These are phyloP conservation scores for Pleuronectes platessa DNA, from an alignment of 2,113 vertebrate genomes.

Conservation along the genomic window DNA sequence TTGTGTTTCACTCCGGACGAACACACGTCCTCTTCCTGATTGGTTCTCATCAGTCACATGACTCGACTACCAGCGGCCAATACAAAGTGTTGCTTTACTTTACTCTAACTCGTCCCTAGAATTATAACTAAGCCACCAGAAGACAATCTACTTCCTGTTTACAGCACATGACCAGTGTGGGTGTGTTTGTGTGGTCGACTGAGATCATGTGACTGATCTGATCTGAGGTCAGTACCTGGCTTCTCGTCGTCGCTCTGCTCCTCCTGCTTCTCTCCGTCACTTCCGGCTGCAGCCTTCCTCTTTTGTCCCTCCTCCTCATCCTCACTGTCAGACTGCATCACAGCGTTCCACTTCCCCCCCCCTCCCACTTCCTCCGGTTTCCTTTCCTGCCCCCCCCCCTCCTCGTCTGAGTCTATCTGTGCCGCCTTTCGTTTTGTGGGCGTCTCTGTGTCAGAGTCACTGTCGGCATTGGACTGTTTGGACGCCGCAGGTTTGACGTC, in stretches of 20 bases:
- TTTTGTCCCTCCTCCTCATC: slow-evolving; percentile 47
- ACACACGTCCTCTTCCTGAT: too few species aligned
- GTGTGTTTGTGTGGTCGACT: too few species aligned
- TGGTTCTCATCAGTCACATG: too few species aligned
- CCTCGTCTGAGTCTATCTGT: slow-evolving; percentile 84
- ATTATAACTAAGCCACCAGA: too few species aligned
- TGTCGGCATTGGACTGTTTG: slow-evolving; percentile 70
- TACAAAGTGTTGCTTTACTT: too few species aligned
- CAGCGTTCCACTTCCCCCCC: slow-evolving; percentile 67
- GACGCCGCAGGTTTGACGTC: slow-evolving; percentile 57
- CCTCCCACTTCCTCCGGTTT: slow-evolving; percentile 55
- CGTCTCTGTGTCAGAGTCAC: slow-evolving; percentile 81
- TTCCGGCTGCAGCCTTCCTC: slow-evolving; percentile 62
- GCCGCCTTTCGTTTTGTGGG: slow-evolving; percentile 66
- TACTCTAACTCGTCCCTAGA: too few species aligned
- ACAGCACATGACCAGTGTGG: too few species aligned
- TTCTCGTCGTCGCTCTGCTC: slow-evolving; percentile 85
- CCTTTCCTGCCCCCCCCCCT: slow-evolving; percentile 34
- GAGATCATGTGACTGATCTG: too few species aligned
- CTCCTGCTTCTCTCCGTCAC: slow-evolving; percentile 76
- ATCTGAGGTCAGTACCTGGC: slow-evolving; percentile 70
- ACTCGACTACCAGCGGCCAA: too few species aligned
- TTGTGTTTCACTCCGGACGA: too few species aligned
- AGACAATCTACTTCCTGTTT: too few species aligned
- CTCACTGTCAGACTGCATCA: slow-evolving; percentile 78